Evolutionary conservation across 2,888 invertebrate species (phyloP), one percentile per base, ranked within the genome.

Genomic region (Acleris holmiana): DNA sequence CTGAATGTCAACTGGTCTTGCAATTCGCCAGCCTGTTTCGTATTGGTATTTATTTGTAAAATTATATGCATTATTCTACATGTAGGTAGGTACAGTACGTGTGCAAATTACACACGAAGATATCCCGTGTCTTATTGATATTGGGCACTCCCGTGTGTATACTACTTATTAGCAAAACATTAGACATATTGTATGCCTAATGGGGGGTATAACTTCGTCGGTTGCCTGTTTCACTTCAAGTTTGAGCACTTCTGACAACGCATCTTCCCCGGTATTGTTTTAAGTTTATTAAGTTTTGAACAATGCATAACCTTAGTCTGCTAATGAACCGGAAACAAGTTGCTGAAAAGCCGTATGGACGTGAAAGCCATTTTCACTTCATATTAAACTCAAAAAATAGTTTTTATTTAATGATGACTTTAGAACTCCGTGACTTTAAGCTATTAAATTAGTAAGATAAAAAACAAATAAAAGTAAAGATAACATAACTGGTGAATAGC

Each of bases 251-350:
- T 89, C 87, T 88, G 91, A 89, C 89, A 89, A 86, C 88, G 85
- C 85, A 87, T 89, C 87, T 87, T 85, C 84, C 75, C 76, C 79
- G 77, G 83, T 86, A 87, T 88, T 91, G 88, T 91, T 89, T 86
- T 85, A 89, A 91, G 86, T 91, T 90, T 86, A 88, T 86, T 86
- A 88, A 89, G 88, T 90, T 89, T 80, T 69, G 82, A 88, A 89
- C 87, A 86, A 85, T 73, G 85, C 80, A 82, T 82, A 85, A 85
- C 84, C 82, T 86, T 83, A 86, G 89, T 84, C 83, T 84, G 82
- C 84, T 84, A 86, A 87, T 84, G 80, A 86, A 86, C 76, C 74
- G 76, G 79, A 76, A 10, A 44, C 35, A 56, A 13, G 44, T 8
- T 44, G 50, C 21, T 35, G 57, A 21, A 17, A 29, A 55, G 44